These are phyloP conservation scores for Petrocephalus sullivani DNA, from an alignment of 2,797 vertebrate genomes.

Conservation along the genomic window DNA sequence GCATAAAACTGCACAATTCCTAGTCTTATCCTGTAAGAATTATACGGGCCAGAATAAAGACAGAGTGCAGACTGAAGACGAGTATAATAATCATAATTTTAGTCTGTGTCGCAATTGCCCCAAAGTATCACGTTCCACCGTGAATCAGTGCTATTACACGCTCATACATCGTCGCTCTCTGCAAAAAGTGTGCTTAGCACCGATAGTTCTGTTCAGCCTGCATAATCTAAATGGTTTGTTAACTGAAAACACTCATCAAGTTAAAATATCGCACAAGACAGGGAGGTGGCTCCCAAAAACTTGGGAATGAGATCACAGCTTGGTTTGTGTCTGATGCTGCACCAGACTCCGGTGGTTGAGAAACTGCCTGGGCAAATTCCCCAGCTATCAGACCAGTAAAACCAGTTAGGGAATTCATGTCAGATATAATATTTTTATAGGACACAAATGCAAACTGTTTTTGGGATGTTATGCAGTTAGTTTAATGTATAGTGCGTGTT, in stretches of 20 bases:
- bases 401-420: background rate
- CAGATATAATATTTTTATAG: background rate
- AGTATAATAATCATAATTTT: background rate
- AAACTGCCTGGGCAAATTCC: background rate
- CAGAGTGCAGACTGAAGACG: background rate
- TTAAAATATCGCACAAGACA: background rate
- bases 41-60: background rate
- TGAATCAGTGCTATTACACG: background rate
- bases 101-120: background rate
- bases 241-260: background rate
- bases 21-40: background rate
- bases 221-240: background rate
- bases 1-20: slow-evolving; percentile 10
- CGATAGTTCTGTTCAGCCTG: background rate
- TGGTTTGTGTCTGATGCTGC: background rate
- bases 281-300: background rate
- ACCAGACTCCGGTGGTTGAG: background rate
- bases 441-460: background rate
- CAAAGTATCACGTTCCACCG: background rate
- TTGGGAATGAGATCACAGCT: background rate
- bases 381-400: background rate
- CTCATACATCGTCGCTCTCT: background rate
- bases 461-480: background rate
- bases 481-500: background rate
- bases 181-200: background rate